phyloP scores from a whole-genome alignment of 2,888 invertebrate genomes.

The Parnassius apollo region DNA sequence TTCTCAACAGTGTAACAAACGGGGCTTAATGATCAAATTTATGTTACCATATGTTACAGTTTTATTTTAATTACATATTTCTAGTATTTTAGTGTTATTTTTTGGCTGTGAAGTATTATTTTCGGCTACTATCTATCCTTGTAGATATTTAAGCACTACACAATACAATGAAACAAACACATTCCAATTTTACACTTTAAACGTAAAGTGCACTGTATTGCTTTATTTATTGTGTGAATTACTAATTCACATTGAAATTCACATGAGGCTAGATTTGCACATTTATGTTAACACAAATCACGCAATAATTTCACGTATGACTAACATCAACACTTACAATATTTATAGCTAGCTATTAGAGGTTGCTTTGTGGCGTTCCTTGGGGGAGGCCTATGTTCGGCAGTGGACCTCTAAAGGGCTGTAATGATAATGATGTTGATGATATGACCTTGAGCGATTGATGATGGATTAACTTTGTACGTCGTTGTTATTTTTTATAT shows the following conservation, averaged over 20 bases:
- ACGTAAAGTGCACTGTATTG: neutral
- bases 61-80: neutral
- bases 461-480: no score
- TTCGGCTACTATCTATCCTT: constrained; percentile 7
- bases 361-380: no score
- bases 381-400: no score
- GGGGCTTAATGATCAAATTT: constrained; percentile 8
- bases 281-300: neutral
- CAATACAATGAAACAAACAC: constrained; percentile 6
- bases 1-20: neutral
- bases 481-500: no score
- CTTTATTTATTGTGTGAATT: neutral
- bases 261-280: neutral
- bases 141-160: constrained; percentile 9
- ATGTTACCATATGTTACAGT: neutral
- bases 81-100: constrained; percentile 2
- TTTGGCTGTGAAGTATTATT: constrained; percentile 9
- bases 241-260: no score
- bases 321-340: neutral
- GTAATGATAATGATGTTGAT: no score
- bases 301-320: neutral
- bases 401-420: no score
- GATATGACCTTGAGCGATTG: no score
- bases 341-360: no score
- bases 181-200: neutral